These are phyloP conservation scores for Dunckerocampus dactyliophorus DNA, from an alignment of 2,113 vertebrate species.

Conservation along the genomic window DNA sequence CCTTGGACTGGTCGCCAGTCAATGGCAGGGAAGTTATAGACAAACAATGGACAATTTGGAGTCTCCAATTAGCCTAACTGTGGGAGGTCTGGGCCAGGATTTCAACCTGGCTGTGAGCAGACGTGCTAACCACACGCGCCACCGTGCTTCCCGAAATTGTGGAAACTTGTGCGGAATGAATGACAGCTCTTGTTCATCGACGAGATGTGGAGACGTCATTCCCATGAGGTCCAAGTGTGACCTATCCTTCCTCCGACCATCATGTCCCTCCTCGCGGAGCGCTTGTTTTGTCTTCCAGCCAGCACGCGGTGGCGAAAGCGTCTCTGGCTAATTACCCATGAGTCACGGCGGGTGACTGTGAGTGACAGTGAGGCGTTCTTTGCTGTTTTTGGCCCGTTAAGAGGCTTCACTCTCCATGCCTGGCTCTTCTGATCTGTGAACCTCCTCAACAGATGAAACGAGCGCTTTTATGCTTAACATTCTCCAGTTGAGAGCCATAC, in stretches of 20 bases:
- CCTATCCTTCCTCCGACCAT: conserved; percentile 40
- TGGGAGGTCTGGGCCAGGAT: too few species aligned
- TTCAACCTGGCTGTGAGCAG: too few species aligned
- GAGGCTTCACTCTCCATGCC: conserved; percentile 38
- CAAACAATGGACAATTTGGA: too few species aligned
- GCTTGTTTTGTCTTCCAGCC: conserved; percentile 75
- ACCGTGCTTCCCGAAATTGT: too few species aligned
- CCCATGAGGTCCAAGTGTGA: conserved; percentile 69
- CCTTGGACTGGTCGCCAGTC: too few species aligned
- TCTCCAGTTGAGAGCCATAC: neutral
- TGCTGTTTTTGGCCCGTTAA: conserved; percentile 64
- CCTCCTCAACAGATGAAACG: conserved; percentile 74
- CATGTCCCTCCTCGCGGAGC: conserved; percentile 47
- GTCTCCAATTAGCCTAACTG: too few species aligned
- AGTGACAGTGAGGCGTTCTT: conserved; percentile 34
- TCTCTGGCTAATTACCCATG: conserved; percentile 70
- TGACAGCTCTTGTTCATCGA: too few species aligned
- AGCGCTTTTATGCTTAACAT: conserved; percentile 31
- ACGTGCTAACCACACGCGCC: too few species aligned
- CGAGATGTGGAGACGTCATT: conserved; percentile 44
- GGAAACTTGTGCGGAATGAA: too few species aligned
- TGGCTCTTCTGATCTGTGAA: conserved; percentile 61
- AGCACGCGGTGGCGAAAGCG: conserved; percentile 64
- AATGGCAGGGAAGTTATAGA: too few species aligned
- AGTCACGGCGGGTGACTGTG: conserved; percentile 46